These are phyloP conservation scores for Danio jaintianensis DNA, from an alignment of 2,797 vertebrate genomes.

Conservation along the genomic window DNA sequence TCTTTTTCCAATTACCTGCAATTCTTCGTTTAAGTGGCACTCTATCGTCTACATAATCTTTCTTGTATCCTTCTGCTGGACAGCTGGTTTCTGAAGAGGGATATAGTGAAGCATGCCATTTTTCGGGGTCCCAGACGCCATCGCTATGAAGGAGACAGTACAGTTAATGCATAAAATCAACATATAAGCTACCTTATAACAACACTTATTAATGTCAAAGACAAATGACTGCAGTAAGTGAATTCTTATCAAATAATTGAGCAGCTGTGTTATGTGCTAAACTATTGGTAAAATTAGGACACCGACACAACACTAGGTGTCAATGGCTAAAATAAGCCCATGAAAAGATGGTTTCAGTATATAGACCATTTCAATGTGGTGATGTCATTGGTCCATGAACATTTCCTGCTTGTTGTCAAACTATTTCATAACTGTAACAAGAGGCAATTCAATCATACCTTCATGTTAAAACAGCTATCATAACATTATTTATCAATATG, in stretches of 20 bases:
- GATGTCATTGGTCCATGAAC: too few relatives aligned
- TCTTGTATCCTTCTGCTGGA: conserved; percentile 90
- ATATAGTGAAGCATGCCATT: conserved; percentile 97
- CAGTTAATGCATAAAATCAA: conserved; percentile 1
- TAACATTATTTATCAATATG: too few relatives aligned
- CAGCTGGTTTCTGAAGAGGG: conserved; percentile 89
- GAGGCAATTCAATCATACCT: too few relatives aligned
- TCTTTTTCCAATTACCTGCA: conserved; percentile 78
- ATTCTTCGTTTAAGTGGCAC: conserved; percentile 90
- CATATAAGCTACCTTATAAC: neutral
- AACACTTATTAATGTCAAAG: neutral
- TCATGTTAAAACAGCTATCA: too few relatives aligned
- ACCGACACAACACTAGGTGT: neutral
- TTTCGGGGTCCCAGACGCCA: conserved; percentile 98
- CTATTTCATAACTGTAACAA: too few relatives aligned
- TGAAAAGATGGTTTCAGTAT: neutral
- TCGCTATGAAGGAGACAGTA: conserved; percentile 78
- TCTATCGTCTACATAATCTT: conserved; percentile 88
- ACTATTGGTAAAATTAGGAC: neutral
- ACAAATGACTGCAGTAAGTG: neutral
- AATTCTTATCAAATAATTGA: neutral
- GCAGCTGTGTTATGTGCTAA: neutral
- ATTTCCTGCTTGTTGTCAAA: too few relatives aligned
- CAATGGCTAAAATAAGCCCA: neutral
- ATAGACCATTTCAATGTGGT: too few relatives aligned